These are phyloP conservation scores for Hyalella azteca DNA, from an alignment of 2,888 invertebrate species.

Conservation along the genomic window DNA sequence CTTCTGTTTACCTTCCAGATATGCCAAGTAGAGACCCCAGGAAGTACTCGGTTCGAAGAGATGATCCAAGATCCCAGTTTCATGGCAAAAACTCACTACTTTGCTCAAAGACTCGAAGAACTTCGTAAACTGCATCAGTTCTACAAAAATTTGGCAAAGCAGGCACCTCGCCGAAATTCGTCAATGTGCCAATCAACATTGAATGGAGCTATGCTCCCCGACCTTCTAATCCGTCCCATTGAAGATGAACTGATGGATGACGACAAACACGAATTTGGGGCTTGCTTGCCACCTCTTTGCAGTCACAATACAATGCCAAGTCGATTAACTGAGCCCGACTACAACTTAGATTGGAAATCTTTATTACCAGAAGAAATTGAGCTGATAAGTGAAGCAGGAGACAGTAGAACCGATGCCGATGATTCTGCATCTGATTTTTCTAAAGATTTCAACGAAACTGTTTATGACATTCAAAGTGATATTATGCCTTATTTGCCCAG, in stretches of 20 bases:
- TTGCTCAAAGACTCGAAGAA: conserved; percentile 56
- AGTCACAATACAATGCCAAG: conserved; percentile 49
- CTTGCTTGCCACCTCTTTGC: conserved; percentile 41
- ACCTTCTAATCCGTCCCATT: not conserved
- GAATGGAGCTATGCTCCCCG: conserved; percentile 10
- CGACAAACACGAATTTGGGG: not conserved
- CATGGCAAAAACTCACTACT: conserved; percentile 57
- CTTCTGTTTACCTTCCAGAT: conserved; percentile 20
- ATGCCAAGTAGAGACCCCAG: conserved; percentile 39
- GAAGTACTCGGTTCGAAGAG: conserved; percentile 54
- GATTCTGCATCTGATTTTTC: conserved; percentile 55
- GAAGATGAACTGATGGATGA: conserved; percentile 3
- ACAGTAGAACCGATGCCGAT: conserved; percentile 48
- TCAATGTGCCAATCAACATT: conserved; percentile 40
- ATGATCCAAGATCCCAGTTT: conserved; percentile 57
- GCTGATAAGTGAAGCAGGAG: conserved; percentile 48
- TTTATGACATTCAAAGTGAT: conserved; percentile 58
- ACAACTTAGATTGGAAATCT: conserved; percentile 57
- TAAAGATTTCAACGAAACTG: conserved; percentile 55
- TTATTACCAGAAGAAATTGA: conserved; percentile 56
- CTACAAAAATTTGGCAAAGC: conserved; percentile 57
- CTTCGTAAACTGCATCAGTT: conserved; percentile 55
- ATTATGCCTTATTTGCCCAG: conserved; percentile 59
- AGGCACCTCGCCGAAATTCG: conserved; percentile 51
- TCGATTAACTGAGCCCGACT: conserved; percentile 40